phyloP scores from a whole-genome alignment of 1,140 invertebrate species.

The Bombus superbus region DNA sequence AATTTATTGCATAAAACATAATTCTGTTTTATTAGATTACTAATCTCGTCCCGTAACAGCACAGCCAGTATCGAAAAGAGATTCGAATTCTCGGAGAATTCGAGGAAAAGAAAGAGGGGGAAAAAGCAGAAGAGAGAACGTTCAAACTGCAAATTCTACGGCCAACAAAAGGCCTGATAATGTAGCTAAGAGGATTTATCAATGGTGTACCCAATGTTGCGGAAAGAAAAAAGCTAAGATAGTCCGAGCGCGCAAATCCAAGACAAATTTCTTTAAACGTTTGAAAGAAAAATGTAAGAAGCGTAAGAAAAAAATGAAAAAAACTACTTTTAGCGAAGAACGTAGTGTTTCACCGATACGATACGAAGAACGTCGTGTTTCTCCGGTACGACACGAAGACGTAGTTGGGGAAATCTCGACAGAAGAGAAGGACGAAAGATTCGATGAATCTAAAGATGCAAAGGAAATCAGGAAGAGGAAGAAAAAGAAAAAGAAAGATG shows the following conservation, averaged over 20 bases:
- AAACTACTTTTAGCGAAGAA: background rate
- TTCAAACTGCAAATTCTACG: background rate
- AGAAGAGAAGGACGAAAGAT: background rate
- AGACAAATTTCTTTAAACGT: background rate
- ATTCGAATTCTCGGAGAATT: background rate
- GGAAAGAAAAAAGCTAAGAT: background rate
- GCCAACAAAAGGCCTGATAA: background rate
- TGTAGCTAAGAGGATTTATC: background rate
- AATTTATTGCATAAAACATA: background rate
- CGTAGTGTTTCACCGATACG: background rate
- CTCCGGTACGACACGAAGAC: no score
- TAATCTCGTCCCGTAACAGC: constrained; percentile 11
- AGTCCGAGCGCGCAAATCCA: background rate
- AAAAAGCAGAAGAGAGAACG: no score
- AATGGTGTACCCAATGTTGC: constrained; percentile 10
- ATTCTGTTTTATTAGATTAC: background rate
- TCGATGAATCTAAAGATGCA: background rate
- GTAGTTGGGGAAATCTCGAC: no score
- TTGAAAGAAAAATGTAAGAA: constrained; percentile 17
- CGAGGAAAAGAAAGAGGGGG: background rate
- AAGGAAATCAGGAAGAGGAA: background rate
- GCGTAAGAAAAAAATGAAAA: background rate
- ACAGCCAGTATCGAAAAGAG: background rate
- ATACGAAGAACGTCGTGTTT: no score
- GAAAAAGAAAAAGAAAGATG: background rate